phyloP scores from a whole-genome alignment of 2,113 vertebrate species.

The Lepidothrix coronata region DNA sequence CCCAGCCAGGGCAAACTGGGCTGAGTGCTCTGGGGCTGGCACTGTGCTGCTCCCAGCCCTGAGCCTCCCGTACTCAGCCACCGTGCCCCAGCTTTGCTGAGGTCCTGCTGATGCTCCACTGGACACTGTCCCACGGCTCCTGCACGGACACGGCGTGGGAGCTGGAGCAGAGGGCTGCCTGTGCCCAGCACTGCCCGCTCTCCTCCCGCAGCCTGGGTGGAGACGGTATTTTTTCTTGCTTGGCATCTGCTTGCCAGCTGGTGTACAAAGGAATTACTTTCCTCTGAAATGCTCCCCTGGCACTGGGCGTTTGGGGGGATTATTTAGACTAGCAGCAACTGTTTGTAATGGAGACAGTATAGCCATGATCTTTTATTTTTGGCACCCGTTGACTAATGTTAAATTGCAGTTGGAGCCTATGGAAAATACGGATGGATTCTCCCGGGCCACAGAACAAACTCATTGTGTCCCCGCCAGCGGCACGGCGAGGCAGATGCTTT shows the following conservation, averaged over 20 bases:
- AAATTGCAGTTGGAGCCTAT: slow-evolving; percentile 25
- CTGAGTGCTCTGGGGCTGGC: neutral
- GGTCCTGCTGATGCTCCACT: neutral
- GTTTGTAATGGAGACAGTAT: slow-evolving; percentile 51
- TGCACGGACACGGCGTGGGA: fast-evolving
- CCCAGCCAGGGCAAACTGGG: fast-evolving
- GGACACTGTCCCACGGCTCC: neutral
- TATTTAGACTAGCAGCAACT: slow-evolving; percentile 57
- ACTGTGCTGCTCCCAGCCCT: fast-evolving
- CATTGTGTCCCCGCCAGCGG: slow-evolving; percentile 27
- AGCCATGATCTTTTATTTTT: slow-evolving; percentile 53
- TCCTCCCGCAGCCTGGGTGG: neutral
- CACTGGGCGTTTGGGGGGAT: slow-evolving; percentile 35
- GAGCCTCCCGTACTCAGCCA: neutral
- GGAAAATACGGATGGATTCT: slow-evolving; percentile 45
- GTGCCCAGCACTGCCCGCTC: fast-evolving
- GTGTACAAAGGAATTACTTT: slow-evolving; percentile 55
- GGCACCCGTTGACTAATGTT: slow-evolving; percentile 26
- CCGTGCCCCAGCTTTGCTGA: neutral
- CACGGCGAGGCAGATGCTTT: neutral
- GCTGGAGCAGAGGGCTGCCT: neutral
- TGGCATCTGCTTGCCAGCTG: slow-evolving; percentile 42
- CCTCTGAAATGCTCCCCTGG: slow-evolving; percentile 35
- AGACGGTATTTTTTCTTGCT: slow-evolving; percentile 16
- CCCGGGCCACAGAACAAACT: neutral